A percentile compares a stretch with the other conserved stretches of the same genome.
Conservation (phyloP, 1,140 invertebrate genomes). For the Druon quercuslanigerum region DNA sequence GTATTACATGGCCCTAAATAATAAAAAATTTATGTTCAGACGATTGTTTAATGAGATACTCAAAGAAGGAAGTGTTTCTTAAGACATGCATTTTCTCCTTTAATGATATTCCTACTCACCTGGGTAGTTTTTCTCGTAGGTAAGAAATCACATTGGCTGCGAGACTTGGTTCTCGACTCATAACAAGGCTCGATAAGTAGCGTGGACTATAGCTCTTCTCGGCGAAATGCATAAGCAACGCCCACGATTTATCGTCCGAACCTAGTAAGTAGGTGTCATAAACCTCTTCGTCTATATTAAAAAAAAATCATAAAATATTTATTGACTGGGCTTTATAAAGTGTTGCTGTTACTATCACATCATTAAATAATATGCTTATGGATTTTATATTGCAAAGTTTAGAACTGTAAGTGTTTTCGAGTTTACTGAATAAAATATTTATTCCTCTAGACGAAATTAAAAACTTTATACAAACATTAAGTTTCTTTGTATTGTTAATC, state of each 20-base stretch:
- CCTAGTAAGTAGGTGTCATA: conserved; percentile 92
- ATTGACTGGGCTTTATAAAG: neutral
- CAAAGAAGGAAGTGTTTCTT: too few species aligned
- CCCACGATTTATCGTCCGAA: conserved; percentile 88
- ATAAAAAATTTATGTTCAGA: too few species aligned
- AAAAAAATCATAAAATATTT: conserved; percentile 28
- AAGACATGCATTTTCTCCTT: too few species aligned
- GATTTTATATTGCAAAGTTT: too few species aligned
- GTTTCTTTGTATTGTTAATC: too few species aligned
- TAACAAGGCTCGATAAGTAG: conserved; percentile 89
- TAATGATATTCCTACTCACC: conserved; percentile 50
- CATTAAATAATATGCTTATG: neutral
- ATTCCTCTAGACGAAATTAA: too few species aligned
- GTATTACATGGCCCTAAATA: too few species aligned
- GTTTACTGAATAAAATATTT: too few species aligned
- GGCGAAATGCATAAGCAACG: conserved; percentile 88
- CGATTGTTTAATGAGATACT: too few species aligned
- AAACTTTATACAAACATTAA: too few species aligned
- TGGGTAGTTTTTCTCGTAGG: conserved; percentile 79
- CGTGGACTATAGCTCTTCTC: conserved; percentile 87
- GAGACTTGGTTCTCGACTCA: conserved; percentile 80
- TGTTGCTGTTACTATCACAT: neutral
- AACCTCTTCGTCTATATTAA: conserved; percentile 85
- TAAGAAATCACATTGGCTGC: conserved; percentile 79
- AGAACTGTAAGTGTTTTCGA: too few species aligned